Conservation (phyloP, 2,797 vertebrate genomes). For the Sebastiscus tertius region DNA sequence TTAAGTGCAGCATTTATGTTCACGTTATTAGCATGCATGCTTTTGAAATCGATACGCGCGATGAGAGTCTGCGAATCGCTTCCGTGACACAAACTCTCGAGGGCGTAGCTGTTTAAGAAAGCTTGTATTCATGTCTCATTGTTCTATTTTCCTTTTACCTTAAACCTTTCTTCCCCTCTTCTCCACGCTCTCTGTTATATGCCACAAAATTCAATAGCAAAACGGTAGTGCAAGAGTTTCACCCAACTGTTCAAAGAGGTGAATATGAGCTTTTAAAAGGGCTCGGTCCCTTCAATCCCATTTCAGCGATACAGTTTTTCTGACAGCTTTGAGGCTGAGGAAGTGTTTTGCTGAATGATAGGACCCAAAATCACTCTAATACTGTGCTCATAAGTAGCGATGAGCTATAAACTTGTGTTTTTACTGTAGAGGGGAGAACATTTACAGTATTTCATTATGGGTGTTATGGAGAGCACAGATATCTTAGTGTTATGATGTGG, state of each 20-base stretch:
- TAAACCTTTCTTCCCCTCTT: neutral
- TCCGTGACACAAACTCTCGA: neutral
- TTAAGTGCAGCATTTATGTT: neutral
- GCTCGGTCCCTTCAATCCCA: constrained; percentile 42
- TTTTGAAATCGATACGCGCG: neutral
- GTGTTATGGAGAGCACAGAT: constrained; percentile 42
- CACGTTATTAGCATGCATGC: neutral
- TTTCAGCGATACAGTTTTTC: constrained; percentile 35
- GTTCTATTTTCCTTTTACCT: neutral
- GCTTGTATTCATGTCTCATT: constrained; percentile 2
- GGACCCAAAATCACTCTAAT: constrained; percentile 44
- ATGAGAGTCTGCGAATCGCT: neutral
- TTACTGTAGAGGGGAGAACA: constrained; percentile 49
- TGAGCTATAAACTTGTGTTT: constrained; percentile 41
- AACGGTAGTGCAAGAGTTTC: constrained; percentile 21
- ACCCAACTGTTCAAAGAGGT: constrained; percentile 49
- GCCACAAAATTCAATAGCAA: constrained; percentile 14
- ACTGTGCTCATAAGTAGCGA: constrained; percentile 44
- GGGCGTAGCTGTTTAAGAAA: neutral
- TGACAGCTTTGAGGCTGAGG: constrained; percentile 44
- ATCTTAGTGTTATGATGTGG: constrained; percentile 34
- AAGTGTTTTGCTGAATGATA: constrained; percentile 46
- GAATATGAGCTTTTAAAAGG: constrained; percentile 57
- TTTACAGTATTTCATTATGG: constrained; percentile 55
- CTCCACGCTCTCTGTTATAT: neutral